Evolutionary conservation across 1,140 invertebrate genomes (phyloP), one percentile per base, ranked within the genome.

Genomic region (Caenorhabditis remanei): DNA sequence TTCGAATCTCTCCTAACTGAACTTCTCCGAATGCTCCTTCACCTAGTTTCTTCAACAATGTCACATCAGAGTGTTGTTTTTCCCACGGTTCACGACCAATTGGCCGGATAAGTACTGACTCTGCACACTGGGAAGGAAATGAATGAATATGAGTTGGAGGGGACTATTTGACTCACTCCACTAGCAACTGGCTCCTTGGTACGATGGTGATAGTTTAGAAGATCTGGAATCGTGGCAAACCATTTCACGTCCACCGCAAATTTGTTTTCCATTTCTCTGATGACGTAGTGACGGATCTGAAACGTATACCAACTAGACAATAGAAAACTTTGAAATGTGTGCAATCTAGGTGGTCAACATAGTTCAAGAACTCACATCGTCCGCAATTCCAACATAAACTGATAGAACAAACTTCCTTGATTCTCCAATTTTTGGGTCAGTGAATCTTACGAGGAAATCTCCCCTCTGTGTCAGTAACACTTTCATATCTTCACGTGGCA

Each of bases 221-320:
- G 85, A 75, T 71, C 85, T 4, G 50, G 19, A 24, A 86, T 65
- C 4, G 58, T 43, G 14, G 63, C 40, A 48, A 86, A 86, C 48
- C 56, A 50, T 40, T 75, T 55, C 41, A 16, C 48, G 13, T 86
- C 85, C 2, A 86, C 55, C 0, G 71, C 50, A 40, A 75, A 86
- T 40, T 86, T 86, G 63, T 79, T 79, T 1, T 50, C 67, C 50
- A 32, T 19, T 48, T 65, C 32, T 43, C 65, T 71, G 43, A 88
- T 87, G 7, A 88, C 82, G 40, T 83, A 88, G 67, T 88, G 88
- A n/a, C 88, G 89, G 43, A 88, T 82, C 71, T 79, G 71, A 50
- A 79, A 71, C 11, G 32, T 50, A 11, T 16, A 53, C 11, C 13
- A 11, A 53, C 16, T 16, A 53, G 50, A 53, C 16, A 1, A 1